Conservation (phyloP, 1,140 invertebrate species). For the Atta cephalotes region DNA sequence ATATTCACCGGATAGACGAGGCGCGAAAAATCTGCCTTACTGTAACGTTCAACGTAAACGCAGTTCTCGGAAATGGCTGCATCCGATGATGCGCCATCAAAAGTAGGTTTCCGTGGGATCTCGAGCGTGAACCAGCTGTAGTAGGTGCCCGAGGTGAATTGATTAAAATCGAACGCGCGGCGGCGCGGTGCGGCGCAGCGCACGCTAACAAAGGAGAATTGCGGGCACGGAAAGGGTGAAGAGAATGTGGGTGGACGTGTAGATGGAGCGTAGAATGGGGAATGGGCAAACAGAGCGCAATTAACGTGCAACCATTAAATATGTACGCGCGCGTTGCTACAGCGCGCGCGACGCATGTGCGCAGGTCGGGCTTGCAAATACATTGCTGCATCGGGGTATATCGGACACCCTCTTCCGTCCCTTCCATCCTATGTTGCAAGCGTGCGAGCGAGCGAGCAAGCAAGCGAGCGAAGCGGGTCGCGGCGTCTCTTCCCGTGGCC, state of each 20-base stretch:
- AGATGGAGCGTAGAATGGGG: slow-evolving; percentile 72
- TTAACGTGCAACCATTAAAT: slow-evolving; percentile 84
- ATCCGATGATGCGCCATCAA: slow-evolving; percentile 38
- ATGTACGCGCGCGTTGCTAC: slow-evolving; percentile 80
- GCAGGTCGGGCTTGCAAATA: slow-evolving; percentile 72
- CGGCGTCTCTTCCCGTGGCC: slow-evolving; percentile 79
- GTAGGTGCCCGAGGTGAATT: slow-evolving; percentile 79
- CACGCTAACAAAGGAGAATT: slow-evolving; percentile 75
- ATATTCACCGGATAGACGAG: not conserved
- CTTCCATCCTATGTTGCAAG: not conserved
- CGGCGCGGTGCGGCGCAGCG: slow-evolving; percentile 43
- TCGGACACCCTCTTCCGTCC: slow-evolving; percentile 71
- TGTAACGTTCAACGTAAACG: slow-evolving; percentile 28
- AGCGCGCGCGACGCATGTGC: slow-evolving; percentile 69
- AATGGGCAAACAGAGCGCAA: slow-evolving; percentile 84
- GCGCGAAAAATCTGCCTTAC: not conserved
- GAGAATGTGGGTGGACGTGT: slow-evolving; percentile 66
- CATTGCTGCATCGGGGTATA: slow-evolving; percentile 75
- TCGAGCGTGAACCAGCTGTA: slow-evolving; percentile 77
- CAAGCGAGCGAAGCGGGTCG: slow-evolving; percentile 35
- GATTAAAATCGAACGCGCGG: slow-evolving; percentile 82
- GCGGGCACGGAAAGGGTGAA: slow-evolving; percentile 70
- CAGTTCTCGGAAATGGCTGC: slow-evolving; percentile 38
- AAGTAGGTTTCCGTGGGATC: slow-evolving; percentile 69
- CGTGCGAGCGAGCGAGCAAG: slow-evolving; percentile 18